Evolutionary conservation across 2,888 invertebrate genomes (phyloP).

Genomic region (Hofmannophila pseudospretella): DNA sequence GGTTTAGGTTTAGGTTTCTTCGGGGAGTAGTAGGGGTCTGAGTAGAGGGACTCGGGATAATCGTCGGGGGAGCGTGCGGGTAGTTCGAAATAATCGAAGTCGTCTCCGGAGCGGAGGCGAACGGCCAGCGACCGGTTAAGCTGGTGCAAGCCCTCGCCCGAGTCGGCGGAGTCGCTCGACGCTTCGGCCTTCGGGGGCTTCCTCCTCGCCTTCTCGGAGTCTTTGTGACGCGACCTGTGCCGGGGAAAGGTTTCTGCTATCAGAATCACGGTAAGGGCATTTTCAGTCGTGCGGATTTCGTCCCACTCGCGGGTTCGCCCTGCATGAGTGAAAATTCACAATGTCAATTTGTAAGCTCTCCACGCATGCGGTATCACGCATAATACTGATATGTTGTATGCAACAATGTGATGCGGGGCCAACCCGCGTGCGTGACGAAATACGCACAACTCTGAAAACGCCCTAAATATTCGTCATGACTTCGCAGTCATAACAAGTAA

Average conservation of each 20-base stretch:
- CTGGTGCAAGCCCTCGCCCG: slow-evolving; percentile 68
- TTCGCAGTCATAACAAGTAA: too few species aligned
- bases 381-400: too few species aligned
- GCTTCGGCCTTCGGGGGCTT: slow-evolving; percentile 34
- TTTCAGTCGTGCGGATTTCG: too few species aligned
- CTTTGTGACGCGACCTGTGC: slow-evolving; percentile 39
- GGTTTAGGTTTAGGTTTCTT: slow-evolving; percentile 63
- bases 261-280: too few species aligned
- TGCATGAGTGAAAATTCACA: too few species aligned
- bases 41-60: slow-evolving; percentile 51
- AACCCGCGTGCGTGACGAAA: too few species aligned
- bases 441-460: slow-evolving; percentile 2
- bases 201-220: slow-evolving; percentile 35
- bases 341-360: too few species aligned
- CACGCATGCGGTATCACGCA: too few species aligned
- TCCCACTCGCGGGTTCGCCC: too few species aligned
- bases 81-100: slow-evolving; percentile 80
- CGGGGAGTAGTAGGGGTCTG: slow-evolving; percentile 45
- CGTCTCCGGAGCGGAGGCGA: slow-evolving; percentile 75
- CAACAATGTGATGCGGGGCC: too few species aligned
- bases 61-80: slow-evolving; percentile 50
- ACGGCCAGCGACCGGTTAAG: slow-evolving; percentile 72
- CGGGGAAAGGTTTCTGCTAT: too few species aligned
- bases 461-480: not conserved
- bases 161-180: slow-evolving; percentile 68